Base-by-base conservation (phyloP, 2,888 invertebrate genomes). In the Bombylius major region DNA sequence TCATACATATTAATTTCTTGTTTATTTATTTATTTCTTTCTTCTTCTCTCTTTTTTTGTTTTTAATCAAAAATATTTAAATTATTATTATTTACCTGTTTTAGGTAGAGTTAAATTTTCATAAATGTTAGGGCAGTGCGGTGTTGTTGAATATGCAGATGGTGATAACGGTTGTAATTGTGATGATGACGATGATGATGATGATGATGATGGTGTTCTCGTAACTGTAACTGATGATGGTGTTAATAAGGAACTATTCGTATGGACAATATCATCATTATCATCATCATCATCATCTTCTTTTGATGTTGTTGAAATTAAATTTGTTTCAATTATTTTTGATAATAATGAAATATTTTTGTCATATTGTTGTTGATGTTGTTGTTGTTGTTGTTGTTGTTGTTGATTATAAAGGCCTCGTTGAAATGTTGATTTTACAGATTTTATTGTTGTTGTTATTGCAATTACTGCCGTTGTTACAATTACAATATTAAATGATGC, bases 291-390 rank as follows among this genome's bases (percentile, higher is more conserved):
- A 23, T 23, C 1, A 23, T 23, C 23, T 23, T 42, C 11, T 42
- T 5, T 42, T 50, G 58, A 49, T 54, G 54, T 36, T 53, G 56
- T 48, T 56, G 47, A 39, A 45, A 47, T 45, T 31, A 59, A 55
- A 52, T 57, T 56, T 58, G 56, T 60, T 51, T 55, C 51, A n/a
- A 59, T 56, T 47, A 57, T 51, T 47, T 61, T 56, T 44, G 58
- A 56, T 48, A 61, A 54, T 56, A 50, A 53, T 42, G 54, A n/a
- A 50, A 49, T 48, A 32, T 32, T 48, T 36, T 48, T 32, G 44
- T 50, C 44, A 5, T 44, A 53, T 33, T 39, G 49, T 34, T 14
- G 42, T 13, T 47, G 50, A 11, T 36, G 34, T 36, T 36, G 42
- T 13, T 11, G 51, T 51, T 49, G 47, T 49, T 6, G 51, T 60